Percentiles rank a stretch among this genome's conserved stretches.
Conservation (phyloP, 2,113 vertebrate species). For the Strigops habroptila region DNA sequence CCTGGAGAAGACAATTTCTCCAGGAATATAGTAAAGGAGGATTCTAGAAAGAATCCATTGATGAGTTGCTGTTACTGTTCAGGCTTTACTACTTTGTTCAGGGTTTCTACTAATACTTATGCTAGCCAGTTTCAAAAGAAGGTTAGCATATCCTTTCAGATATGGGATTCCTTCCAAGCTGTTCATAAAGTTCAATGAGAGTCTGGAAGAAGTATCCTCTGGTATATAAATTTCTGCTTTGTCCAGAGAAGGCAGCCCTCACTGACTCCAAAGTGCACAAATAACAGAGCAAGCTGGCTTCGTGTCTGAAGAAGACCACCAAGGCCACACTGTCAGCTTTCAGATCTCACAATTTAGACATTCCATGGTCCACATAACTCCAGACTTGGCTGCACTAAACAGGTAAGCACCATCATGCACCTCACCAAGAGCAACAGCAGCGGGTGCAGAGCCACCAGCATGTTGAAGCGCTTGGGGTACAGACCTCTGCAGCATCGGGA, state of each 20-base stretch:
- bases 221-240: background rate
- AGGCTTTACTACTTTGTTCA: background rate
- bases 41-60: background rate
- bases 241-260: background rate
- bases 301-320: background rate
- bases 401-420: rapidly evolving
- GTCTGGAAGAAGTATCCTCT: background rate
- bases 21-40: background rate
- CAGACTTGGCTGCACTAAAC: background rate
- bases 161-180: background rate
- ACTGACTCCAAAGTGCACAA: background rate
- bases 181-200: background rate
- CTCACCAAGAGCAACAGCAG: background rate
- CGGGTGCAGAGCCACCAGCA: background rate
- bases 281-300: background rate
- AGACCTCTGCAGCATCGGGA: background rate
- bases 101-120: background rate
- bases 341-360: background rate
- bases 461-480: background rate
- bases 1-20: background rate
- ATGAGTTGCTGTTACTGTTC: background rate
- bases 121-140: background rate
- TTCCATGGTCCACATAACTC: rapidly evolving
- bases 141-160: background rate
- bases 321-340: background rate